These are phyloP conservation scores for Hirudo medicinalis DNA, from an alignment of 1,140 invertebrate genomes.

Conservation along the genomic window DNA sequence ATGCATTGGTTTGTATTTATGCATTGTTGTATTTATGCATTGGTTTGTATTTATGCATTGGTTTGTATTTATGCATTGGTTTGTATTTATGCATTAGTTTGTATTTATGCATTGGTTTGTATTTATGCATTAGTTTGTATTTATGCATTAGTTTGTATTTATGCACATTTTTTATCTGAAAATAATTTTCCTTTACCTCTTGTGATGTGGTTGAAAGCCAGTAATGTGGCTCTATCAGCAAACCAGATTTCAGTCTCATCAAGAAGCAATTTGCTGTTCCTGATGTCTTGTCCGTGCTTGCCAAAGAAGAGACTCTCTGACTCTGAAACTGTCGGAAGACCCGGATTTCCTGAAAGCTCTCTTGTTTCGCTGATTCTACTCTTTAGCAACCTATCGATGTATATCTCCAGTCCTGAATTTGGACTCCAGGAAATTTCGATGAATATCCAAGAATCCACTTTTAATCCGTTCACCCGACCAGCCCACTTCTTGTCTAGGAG, in stretches of 20 bases:
- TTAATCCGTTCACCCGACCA: constrained; percentile 10
- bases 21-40: too few species aligned
- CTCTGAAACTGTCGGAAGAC: too few species aligned
- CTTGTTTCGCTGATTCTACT: not conserved
- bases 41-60: too few species aligned
- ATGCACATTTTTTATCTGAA: too few species aligned
- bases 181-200: constrained; percentile 27
- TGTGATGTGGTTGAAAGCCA: constrained; percentile 36
- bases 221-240: constrained; percentile 31
- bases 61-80: too few species aligned
- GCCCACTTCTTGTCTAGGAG: constrained; percentile 13
- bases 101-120: too few species aligned
- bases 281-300: not conserved
- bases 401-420: constrained; percentile 30
- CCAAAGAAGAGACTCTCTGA: too few species aligned
- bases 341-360: too few species aligned
- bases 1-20: too few species aligned
- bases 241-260: constrained; percentile 40
- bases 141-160: too few species aligned
- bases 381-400: constrained; percentile 29
- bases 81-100: too few species aligned
- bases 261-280: constrained; percentile 29
- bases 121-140: too few species aligned
- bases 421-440: constrained; percentile 36
- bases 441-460: constrained; percentile 31